Evolutionary conservation across 2,113 vertebrate genomes (phyloP).

Genomic region (Porphyrio hochstetteri): DNA sequence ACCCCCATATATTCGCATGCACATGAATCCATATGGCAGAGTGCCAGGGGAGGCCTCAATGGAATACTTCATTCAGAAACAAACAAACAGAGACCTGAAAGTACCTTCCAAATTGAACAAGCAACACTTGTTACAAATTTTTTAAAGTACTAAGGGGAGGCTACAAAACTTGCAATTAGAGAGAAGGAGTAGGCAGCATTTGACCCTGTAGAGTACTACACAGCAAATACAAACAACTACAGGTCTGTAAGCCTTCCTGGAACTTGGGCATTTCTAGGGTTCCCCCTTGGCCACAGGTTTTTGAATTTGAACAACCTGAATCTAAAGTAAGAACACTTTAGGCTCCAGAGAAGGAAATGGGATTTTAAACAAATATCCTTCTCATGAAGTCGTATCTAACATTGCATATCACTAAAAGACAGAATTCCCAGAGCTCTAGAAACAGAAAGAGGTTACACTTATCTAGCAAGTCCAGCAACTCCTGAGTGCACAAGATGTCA

Average conservation of each 20-base stretch:
- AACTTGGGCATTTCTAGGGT: neutral
- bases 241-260: neutral
- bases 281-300: neutral
- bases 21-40: neutral
- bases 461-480: neutral
- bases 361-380: neutral
- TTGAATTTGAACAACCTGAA: neutral
- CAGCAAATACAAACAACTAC: neutral
- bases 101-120: neutral
- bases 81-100: neutral
- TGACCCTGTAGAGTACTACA: neutral
- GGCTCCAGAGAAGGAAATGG: too few species aligned
- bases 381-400: neutral
- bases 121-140: neutral
- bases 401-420: neutral
- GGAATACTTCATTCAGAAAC: neutral
- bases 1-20: neutral
- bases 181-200: neutral
- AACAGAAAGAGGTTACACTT: neutral
- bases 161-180: neutral
- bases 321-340: neutral
- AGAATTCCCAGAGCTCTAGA: neutral
- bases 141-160: neutral
- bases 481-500: neutral
- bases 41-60: neutral